These are phyloP conservation scores for Syritta pipiens DNA, from an alignment of 2,888 invertebrate species.

Conservation along the genomic window DNA sequence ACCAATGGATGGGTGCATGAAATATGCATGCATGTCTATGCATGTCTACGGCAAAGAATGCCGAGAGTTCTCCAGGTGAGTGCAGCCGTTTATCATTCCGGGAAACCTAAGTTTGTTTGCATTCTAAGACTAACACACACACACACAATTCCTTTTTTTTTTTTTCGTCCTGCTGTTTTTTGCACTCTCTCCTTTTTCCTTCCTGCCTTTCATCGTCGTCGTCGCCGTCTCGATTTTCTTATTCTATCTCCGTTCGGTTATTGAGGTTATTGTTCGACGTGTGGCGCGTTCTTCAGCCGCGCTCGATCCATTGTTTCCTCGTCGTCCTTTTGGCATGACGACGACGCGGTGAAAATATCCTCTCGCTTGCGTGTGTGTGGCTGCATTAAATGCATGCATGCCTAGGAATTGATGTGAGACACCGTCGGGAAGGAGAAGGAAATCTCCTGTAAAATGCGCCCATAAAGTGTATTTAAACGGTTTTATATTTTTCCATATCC, in stretches of 20 bases:
- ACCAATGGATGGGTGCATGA: neutral
- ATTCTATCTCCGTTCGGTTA: conserved; percentile 1
- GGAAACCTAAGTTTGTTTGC: conserved; percentile 10
- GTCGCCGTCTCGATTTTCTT: neutral
- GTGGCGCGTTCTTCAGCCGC: neutral
- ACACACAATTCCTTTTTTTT: too few species aligned
- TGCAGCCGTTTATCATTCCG: conserved; percentile 17
- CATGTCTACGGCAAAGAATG: neutral
- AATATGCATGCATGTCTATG: neutral
- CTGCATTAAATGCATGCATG: conserved; percentile 47
- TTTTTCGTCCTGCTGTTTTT: neutral
- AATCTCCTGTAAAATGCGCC: conserved; percentile 37
- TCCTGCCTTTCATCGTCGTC: neutral
- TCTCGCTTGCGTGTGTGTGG: conserved; percentile 1
- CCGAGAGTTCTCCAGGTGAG: neutral
- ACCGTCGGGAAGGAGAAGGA: conserved; percentile 2
- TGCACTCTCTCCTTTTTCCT: conserved; percentile 8
- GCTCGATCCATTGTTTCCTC: conserved; percentile 3
- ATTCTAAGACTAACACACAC: conserved; percentile 10
- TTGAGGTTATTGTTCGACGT: conserved; percentile 23
- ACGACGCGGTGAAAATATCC: neutral
- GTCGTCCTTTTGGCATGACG: conserved; percentile 1
- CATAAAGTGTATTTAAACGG: conserved; percentile 44
- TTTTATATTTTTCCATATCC: conserved; percentile 7
- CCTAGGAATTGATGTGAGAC: conserved; percentile 36